Base-by-base conservation (phyloP, 2,797 vertebrate species). In the Percopsis omiscomaycus region DNA sequence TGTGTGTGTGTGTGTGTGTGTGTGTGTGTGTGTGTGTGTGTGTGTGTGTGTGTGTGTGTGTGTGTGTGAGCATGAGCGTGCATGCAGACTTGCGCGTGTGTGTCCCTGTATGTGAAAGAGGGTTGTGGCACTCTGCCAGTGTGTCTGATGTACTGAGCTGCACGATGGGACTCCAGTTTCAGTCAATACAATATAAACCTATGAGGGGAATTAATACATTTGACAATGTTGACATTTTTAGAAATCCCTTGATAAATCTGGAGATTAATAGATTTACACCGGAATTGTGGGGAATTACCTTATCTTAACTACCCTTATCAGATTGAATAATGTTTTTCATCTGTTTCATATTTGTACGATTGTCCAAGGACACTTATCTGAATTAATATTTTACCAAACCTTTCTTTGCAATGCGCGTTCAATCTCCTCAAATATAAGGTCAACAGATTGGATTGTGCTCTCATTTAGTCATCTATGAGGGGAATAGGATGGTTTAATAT, bases 81-180 rank as follows among this genome's bases (percentile, higher is more conserved):
- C 27, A 4, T 56, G 66, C 55, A 29, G 29, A 16, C 59, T 54
- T 22, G 64, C 69, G 49, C 51, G 51, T 48, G 9, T 30, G 13
- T 67, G 65, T 64, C 15, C 9, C 12, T 45, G 47, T 48, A 47
- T 55, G 55, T 64, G 57, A 54, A 59, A 71, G 55, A 5, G 53
- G 14, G 61, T 67, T 77, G 69, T 37, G 61, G 83, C 80, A 71
- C 3, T 52, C 57, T 78, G 83, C 81, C 88, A 84, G 60, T 55
- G 60, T 66, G 63, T 77, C 66, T 75, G 53, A 5, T 6, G 37
- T 68, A 37, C 77, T 68, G 68, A 58, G 61, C 27, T 74, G 29
- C 49, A 45, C 51, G 58, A 84, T 59, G 74, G 56, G 52, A 70
- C 61, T 80, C 66, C 63, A 64, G 64, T 79, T 76, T 77, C 76